Conservation (phyloP, 2,113 vertebrate genomes). For the Salvelinus sp. region DNA sequence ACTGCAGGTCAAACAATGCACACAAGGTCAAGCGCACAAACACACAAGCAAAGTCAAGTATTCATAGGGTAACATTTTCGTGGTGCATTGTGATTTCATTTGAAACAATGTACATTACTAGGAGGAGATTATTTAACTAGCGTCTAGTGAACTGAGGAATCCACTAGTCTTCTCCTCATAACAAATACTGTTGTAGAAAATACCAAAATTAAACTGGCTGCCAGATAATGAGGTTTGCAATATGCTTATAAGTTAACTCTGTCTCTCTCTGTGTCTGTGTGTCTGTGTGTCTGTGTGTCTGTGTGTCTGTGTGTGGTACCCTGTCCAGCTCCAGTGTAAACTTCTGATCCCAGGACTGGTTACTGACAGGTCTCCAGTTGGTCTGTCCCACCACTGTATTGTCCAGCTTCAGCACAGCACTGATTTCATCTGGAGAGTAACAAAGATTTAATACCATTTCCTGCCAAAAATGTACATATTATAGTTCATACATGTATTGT, state of each 20-base stretch:
- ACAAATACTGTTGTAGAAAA: too few species aligned
- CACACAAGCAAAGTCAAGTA: background rate
- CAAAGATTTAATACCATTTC: conserved; percentile 3
- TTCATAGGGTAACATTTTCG: background rate
- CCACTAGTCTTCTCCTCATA: too few species aligned
- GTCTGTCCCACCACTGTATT: conserved; percentile 98
- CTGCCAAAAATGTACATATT: background rate
- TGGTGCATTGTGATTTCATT: too few species aligned
- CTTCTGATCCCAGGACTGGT: conserved; percentile 99
- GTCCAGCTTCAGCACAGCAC: conserved; percentile 97
- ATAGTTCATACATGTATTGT: too few species aligned
- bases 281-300: background rate
- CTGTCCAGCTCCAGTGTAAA: conserved; percentile 98
- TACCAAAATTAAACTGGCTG: too few species aligned
- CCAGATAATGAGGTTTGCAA: too few species aligned
- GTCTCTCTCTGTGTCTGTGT: background rate
- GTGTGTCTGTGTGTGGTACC: conserved; percentile 69
- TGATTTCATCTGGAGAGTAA: conserved; percentile 87
- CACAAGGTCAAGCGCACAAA: conserved; percentile 11
- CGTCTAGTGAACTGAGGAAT: too few species aligned
- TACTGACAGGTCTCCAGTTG: conserved; percentile 94
- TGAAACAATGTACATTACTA: too few species aligned
- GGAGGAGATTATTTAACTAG: too few species aligned
- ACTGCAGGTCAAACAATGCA: conserved; percentile 67
- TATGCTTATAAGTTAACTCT: too few species aligned